phyloP scores from a whole-genome alignment of 2,797 vertebrate genomes.

The Tauraco hartlaubi region DNA sequence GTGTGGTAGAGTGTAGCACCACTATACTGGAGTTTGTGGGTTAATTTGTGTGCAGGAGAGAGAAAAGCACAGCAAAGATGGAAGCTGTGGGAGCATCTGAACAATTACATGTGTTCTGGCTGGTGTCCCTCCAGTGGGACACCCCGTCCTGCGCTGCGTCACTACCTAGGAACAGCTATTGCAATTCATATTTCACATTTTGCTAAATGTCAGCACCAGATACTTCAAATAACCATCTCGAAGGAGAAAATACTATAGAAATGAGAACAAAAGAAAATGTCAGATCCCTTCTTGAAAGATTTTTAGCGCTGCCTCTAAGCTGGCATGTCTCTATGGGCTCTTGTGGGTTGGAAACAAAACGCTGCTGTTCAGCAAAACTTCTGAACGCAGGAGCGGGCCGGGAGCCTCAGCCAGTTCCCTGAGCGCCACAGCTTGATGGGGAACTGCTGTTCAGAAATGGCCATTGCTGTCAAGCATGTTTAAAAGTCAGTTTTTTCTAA shows the following conservation, averaged over 20 bases:
- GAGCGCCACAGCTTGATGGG: not conserved
- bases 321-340: conserved; percentile 63
- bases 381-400: not conserved
- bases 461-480: not conserved
- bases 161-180: conserved; percentile 56
- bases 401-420: not conserved
- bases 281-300: conserved; percentile 36
- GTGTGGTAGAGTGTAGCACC: not conserved
- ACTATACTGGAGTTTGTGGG: not conserved
- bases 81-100: not conserved
- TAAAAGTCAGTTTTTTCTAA: not conserved
- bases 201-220: conserved; percentile 55
- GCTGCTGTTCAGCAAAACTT: conserved; percentile 60
- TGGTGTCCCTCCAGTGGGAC: not conserved
- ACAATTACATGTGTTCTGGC: not conserved
- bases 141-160: not conserved
- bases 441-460: not conserved
- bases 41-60: not conserved
- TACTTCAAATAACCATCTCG: conserved; percentile 42
- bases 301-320: not conserved
- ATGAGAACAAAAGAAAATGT: conserved; percentile 63
- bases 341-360: conserved; percentile 71
- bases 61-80: not conserved
- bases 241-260: conserved; percentile 42
- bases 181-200: conserved; percentile 41